Base-by-base conservation (phyloP, 2,797 vertebrate species). In the Ambastaia sidthimunki region DNA sequence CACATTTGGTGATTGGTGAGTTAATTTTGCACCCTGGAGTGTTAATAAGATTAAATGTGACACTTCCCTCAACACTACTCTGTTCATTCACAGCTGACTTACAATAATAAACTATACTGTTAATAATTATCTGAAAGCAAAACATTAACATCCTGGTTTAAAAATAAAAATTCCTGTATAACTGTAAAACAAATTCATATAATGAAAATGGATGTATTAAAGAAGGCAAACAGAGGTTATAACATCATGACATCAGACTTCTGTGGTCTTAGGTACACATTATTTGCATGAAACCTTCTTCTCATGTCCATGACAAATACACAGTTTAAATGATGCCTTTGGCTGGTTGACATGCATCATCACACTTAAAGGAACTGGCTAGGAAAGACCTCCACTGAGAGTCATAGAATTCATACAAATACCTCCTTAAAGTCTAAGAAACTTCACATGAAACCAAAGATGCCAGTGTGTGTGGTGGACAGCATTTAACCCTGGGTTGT, bases 251-350 rank as follows among this genome's bases (percentile, higher is more conserved):
- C 48, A 78, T 18, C 41, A 57, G 12, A 6, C 67, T 41, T 48
- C 10, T 37, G 28, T 74, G 65, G 10, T 74, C 54, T 70, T 50
- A 65, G 34, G 52, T 25, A 71, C 70, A 77, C 76, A 74, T 16
- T 50, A 80, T 77, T 85, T 82, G 74, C 80, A 74, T 78, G 9
- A 74, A 77, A 63, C 59, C 44, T 12, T 70, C 48, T 41, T 74
- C 34, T 41, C 57, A 75, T 31, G 19, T 69, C 47, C 57, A 7
- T 41, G 19, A 50, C 0, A 28, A 12, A 47, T 48, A 54, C 28
- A 4, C 54, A 70, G 55, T 78, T 78, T 78, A 78, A 76, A 78
- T 69, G 23, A 57, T n/a, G 28, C 60, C 48, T 65, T 6, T 12
- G 25, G 23, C 12, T 50, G n/a, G 7, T 16, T 65, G 60, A 55